Percentiles rank a stretch among this genome's conserved stretches.
phyloP scores from a whole-genome alignment of 2,888 invertebrate species.

The Spodoptera littoralis region DNA sequence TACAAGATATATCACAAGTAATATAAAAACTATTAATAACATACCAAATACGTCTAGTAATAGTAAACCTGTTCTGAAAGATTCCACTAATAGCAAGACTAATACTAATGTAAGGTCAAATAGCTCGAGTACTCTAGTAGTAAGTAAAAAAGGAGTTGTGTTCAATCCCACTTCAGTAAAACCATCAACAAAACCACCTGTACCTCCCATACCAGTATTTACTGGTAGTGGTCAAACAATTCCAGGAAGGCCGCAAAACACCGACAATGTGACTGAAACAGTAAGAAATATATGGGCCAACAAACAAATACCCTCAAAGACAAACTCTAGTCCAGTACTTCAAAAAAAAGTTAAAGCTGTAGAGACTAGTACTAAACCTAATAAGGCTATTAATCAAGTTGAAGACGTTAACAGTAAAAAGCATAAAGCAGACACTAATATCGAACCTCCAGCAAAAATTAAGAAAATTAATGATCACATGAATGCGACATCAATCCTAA shows the following conservation, averaged over 20 bases:
- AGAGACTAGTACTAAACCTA: neutral
- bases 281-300: conserved; percentile 69
- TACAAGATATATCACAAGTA: conserved; percentile 75
- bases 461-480: conserved; percentile 83
- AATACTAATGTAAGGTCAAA: conserved; percentile 59
- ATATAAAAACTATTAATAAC: conserved; percentile 57
- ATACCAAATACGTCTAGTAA: conserved; percentile 3
- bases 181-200: conserved; percentile 11
- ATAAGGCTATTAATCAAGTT: conserved; percentile 21
- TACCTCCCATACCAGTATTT: conserved; percentile 41
- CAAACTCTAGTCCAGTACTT: conserved; percentile 6
- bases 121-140: conserved; percentile 57
- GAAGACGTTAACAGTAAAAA: conserved; percentile 58
- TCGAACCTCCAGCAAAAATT: conserved; percentile 70
- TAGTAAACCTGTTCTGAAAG: conserved; percentile 55
- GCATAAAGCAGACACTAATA: conserved; percentile 60
- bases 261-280: conserved; percentile 57
- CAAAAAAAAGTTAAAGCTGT: conserved; percentile 14
- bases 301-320: conserved; percentile 56
- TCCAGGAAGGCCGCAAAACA: conserved; percentile 45
- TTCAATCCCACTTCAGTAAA: conserved; percentile 57
- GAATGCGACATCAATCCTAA: conserved; percentile 73
- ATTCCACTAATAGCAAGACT: conserved; percentile 55
- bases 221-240: conserved; percentile 62
- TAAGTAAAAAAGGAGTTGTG: conserved; percentile 61